These are phyloP conservation scores for Mycteria americana DNA, from an alignment of 2,797 vertebrate species.

Conservation along the genomic window DNA sequence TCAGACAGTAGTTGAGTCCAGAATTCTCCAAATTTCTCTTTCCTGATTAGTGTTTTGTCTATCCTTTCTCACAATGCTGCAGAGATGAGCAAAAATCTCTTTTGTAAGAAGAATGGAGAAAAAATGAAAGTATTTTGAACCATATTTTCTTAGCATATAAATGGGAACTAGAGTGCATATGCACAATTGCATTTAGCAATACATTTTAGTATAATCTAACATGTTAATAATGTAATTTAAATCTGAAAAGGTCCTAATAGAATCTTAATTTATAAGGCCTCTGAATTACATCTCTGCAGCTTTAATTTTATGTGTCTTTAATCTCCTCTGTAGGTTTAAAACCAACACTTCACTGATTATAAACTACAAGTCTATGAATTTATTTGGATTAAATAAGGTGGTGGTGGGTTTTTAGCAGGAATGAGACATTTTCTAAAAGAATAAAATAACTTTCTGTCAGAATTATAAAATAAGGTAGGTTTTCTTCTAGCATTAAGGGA, in stretches of 20 bases:
- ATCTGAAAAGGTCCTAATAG: background rate
- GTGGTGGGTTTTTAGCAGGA: background rate
- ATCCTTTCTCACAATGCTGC: background rate
- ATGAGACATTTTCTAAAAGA: background rate
- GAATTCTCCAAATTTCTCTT: background rate
- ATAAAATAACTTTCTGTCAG: background rate
- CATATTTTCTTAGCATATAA: background rate
- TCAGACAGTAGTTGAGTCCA: background rate
- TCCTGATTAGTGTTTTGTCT: background rate
- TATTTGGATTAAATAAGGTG: background rate
- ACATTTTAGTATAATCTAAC: background rate
- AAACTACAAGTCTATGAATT: background rate
- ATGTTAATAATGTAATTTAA: background rate
- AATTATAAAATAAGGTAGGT: background rate
- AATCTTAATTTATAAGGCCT: background rate
- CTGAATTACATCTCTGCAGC: background rate
- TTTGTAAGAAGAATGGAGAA: background rate
- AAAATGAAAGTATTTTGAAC: background rate
- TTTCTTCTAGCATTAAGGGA: background rate
- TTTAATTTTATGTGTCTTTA: background rate
- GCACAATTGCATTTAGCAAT: background rate
- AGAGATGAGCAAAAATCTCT: background rate
- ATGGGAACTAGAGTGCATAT: background rate
- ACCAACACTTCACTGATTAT: background rate
- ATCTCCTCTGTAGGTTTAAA: background rate